A percentile compares a stretch with the other conserved stretches of the same genome.
phyloP scores from a whole-genome alignment of 1,140 invertebrate species.

The Halesus radiatus region DNA sequence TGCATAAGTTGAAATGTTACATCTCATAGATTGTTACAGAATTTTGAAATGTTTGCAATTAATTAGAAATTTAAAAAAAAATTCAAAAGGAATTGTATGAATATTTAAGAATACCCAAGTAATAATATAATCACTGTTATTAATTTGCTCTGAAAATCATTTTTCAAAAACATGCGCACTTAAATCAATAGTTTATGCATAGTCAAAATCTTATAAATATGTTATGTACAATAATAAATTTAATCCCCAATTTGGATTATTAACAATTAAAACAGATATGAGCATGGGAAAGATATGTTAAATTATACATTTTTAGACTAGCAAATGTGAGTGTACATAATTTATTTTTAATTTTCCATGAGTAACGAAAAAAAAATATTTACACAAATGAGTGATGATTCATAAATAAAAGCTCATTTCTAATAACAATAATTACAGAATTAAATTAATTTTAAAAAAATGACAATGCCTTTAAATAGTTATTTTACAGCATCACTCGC shows the following conservation, averaged over 20 bases:
- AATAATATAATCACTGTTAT: background rate
- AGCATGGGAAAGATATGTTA: slow-evolving; percentile 26
- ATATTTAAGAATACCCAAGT: no score
- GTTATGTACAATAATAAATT: slow-evolving; percentile 24
- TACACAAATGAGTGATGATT: no score
- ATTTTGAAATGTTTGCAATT: background rate
- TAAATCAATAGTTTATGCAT: slow-evolving; percentile 13
- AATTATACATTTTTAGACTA: slow-evolving; percentile 22
- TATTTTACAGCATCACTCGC: background rate
- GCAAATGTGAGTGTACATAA: background rate
- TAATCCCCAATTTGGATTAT: slow-evolving; percentile 11
- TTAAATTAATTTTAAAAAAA: no score
- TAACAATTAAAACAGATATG: slow-evolving; percentile 33
- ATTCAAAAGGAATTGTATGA: no score
- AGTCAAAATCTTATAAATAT: slow-evolving; percentile 30
- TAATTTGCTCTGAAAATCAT: background rate
- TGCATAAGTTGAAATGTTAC: no score
- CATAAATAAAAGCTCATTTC: no score
- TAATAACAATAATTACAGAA: no score
- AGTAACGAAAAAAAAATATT: no score
- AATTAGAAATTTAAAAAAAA: no score
- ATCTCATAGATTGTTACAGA: background rate
- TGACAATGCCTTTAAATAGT: background rate
- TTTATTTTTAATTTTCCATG: background rate
- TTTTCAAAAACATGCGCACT: slow-evolving; percentile 2